Evolutionary conservation across 2,888 invertebrate genomes (phyloP), one percentile per base, ranked within the genome.

Genomic region (Oegoconia quadripuncta): DNA sequence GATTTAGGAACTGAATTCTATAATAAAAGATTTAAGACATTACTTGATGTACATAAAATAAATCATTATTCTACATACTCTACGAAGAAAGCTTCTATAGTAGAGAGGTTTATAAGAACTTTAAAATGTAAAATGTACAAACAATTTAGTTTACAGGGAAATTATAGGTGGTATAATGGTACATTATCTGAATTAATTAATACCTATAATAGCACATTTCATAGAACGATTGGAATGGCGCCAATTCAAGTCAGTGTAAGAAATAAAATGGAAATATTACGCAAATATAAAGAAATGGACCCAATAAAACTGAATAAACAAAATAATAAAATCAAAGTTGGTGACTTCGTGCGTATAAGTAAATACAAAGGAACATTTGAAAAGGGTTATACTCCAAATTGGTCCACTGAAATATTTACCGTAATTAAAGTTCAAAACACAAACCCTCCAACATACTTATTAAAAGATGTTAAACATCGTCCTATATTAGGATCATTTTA

Each of bases 401-500:
- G 64, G 61, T 54, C 59, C n/a, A 54, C 53, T 8, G 64, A 65
- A 48, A 44, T 64, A 32, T 64, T 66, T 44, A 48, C 49, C 39
- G 52, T 64, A 25, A 39, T 35, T 16, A 43, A 48, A 42, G 39
- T 62, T 12, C 42, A 55, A 28, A 35, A 51, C 28, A 65, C 60
- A 14, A 27, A 41, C 33, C 65, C 64, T 7, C 37, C 42, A 18
- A 61, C 59, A 16, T 65, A 64, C 45, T 41, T 57, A 37, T 41
- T 69, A 16, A 41, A 55, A 46, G 65, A 67, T 48, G 40, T 45
- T 31, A 39, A 50, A 32, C 41, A 55, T 32, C 40, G 64, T 34
- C 37, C 41, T 7, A 65, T 74, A 17, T 50, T 57, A 33, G 66
- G 66, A 23, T 47, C 52, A 8, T 70, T 70, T 48, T 70, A 68